A percentile compares a stretch with the other conserved stretches of the same genome.
Evolutionary conservation across 2,888 invertebrate species (phyloP).

Genomic region (Platycnemis pennipes): DNA sequence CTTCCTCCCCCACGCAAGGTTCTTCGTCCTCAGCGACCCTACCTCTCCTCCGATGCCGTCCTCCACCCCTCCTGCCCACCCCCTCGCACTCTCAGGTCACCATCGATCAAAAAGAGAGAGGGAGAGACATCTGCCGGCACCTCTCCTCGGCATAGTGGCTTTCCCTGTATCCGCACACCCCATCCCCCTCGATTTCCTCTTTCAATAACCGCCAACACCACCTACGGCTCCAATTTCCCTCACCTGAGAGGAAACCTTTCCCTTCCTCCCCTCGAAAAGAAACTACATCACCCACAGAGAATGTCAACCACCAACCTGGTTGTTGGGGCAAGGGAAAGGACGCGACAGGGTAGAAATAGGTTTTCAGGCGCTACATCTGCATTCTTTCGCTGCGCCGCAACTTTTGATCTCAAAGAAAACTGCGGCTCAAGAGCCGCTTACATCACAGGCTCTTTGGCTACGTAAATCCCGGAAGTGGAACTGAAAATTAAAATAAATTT

Average conservation of each 20-base stretch:
- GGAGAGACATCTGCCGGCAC: neutral
- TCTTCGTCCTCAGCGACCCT: neutral
- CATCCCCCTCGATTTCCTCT: neutral
- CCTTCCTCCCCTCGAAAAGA: neutral
- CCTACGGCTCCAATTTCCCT: no score
- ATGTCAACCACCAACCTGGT: no score
- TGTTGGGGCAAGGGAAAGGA: no score
- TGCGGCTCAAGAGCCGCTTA: no score
- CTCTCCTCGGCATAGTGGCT: neutral
- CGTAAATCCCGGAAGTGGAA: no score
- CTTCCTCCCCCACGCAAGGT: neutral
- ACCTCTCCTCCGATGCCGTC: neutral
- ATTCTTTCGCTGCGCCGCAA: no score
- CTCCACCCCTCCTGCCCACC: neutral
- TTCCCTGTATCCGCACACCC: neutral
- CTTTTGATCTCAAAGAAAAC: no score
- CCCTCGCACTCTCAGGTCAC: neutral
- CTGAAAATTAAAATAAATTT: no score
- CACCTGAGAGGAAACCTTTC: neutral
- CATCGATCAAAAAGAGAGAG: slow-evolving; percentile 10
- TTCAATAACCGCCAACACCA: neutral
- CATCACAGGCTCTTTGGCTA: no score
- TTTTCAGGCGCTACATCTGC: no score
- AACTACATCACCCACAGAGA: no score
- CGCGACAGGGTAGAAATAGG: no score